Conservation (phyloP, 2,888 invertebrate genomes). For the Craniophora ligustri region DNA sequence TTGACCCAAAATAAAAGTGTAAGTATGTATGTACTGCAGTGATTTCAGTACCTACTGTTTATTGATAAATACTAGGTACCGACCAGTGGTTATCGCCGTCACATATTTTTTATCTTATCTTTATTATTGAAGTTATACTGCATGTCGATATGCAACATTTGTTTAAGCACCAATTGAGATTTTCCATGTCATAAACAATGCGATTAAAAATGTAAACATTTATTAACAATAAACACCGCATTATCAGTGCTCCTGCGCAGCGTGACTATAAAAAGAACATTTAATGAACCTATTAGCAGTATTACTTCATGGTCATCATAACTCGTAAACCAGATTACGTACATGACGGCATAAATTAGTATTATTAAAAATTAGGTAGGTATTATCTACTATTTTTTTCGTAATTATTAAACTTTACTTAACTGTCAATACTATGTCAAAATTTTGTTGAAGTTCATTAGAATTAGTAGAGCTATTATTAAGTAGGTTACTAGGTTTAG, state of each 20-base stretch:
- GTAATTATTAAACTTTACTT: too few relatives aligned
- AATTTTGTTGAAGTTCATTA: too few relatives aligned
- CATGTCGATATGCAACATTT: conserved; percentile 6
- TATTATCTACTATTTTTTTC: too few relatives aligned
- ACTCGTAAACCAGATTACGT: conserved; percentile 68
- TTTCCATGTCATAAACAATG: conserved; percentile 2
- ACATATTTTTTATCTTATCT: conserved; percentile 38
- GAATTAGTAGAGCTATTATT: too few relatives aligned
- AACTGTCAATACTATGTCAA: too few relatives aligned
- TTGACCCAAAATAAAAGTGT: too few relatives aligned
- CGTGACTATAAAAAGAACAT: conserved; percentile 67
- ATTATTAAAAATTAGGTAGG: too few relatives aligned
- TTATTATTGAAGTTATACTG: not conserved
- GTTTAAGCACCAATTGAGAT: not conserved
- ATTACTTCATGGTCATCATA: conserved; percentile 71
- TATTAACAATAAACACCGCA: conserved; percentile 33
- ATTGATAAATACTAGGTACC: conserved; percentile 5
- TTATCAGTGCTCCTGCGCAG: conserved; percentile 38
- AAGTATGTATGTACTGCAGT: too few relatives aligned
- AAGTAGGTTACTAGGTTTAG: too few relatives aligned
- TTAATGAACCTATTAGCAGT: conserved; percentile 63
- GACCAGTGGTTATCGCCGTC: not conserved
- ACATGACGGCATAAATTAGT: conserved; percentile 48
- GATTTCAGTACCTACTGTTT: not conserved
- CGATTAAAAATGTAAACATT: conserved; percentile 18